A percentile compares a stretch with the other conserved stretches of the same genome.
These are phyloP conservation scores for Myotis daubentonii DNA, from an alignment of 2,797 vertebrate genomes.

Conservation along the genomic window DNA sequence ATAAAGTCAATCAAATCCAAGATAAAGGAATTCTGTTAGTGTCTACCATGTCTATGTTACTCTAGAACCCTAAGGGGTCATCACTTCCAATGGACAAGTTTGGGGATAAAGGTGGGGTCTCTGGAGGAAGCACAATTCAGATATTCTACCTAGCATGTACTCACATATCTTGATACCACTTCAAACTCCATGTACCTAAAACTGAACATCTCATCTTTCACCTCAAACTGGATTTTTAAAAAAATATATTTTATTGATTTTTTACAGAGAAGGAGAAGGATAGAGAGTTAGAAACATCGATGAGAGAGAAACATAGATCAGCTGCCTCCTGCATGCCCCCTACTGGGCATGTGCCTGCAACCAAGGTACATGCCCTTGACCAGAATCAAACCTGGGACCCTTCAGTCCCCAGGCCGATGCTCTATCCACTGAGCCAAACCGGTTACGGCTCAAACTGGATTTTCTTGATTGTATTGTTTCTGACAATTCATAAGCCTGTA, in stretches of 20 bases:
- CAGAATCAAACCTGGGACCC: too few relatives aligned
- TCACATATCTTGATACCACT: neutral
- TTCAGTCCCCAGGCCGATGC: too few relatives aligned
- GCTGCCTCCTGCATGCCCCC: too few relatives aligned
- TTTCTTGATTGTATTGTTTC: neutral
- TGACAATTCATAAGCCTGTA: neutral
- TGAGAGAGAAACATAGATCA: too few relatives aligned
- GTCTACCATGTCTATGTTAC: neutral
- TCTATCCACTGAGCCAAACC: too few relatives aligned
- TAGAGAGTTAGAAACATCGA: too few relatives aligned
- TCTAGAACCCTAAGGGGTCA: neutral
- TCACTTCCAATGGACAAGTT: neutral
- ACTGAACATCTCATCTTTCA: neutral
- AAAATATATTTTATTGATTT: too few relatives aligned
- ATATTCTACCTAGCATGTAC: neutral
- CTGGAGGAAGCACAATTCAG: neutral
- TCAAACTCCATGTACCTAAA: neutral
- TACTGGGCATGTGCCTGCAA: too few relatives aligned
- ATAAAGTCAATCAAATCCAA: neutral
- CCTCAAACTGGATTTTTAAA: neutral
- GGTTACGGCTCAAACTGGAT: neutral
- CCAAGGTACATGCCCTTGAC: too few relatives aligned
- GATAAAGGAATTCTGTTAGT: neutral
- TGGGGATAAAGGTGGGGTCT: neutral
- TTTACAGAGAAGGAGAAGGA: too few relatives aligned